These are phyloP conservation scores for Chiroxiphia lanceolata DNA, from an alignment of 2,797 vertebrate genomes.

Conservation along the genomic window DNA sequence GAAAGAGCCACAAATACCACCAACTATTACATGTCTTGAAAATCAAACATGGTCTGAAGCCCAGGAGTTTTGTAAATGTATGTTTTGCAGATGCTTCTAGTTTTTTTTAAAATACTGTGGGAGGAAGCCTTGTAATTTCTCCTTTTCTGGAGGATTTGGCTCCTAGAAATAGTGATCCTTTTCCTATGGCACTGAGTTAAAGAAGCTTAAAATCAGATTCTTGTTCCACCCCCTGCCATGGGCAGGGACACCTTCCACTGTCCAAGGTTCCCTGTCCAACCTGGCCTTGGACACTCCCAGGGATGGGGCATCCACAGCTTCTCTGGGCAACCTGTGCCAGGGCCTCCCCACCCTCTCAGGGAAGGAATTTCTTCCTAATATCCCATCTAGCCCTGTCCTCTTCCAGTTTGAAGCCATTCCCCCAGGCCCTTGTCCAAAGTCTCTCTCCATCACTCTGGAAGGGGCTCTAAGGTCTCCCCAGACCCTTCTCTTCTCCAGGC, in stretches of 20 bases:
- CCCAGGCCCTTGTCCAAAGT: background rate
- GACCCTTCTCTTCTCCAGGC: background rate
- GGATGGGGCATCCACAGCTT: background rate
- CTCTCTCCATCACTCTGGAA: background rate
- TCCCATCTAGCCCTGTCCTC: background rate
- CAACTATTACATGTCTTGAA: background rate
- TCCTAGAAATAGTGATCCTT: background rate
- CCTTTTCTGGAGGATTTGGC: background rate
- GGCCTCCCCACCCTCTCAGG: rapidly evolving
- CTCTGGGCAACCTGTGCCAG: background rate
- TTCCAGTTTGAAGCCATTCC: background rate
- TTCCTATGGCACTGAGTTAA: background rate
- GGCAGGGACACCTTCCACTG: background rate
- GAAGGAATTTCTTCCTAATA: background rate
- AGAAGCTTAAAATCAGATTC: background rate
- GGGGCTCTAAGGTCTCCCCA: background rate
- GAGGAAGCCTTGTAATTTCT: background rate
- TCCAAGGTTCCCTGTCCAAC: rapidly evolving
- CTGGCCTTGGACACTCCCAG: background rate
- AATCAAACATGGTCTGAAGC: slow-evolving; percentile 22
- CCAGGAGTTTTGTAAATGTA: slow-evolving; percentile 27
- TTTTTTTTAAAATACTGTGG: background rate
- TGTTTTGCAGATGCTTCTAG: background rate
- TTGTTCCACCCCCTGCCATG: background rate
- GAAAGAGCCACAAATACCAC: background rate